A percentile compares a stretch with the other conserved stretches of the same genome.
Conservation (phyloP, 2,888 invertebrate species). For the Calameuta idolon region DNA sequence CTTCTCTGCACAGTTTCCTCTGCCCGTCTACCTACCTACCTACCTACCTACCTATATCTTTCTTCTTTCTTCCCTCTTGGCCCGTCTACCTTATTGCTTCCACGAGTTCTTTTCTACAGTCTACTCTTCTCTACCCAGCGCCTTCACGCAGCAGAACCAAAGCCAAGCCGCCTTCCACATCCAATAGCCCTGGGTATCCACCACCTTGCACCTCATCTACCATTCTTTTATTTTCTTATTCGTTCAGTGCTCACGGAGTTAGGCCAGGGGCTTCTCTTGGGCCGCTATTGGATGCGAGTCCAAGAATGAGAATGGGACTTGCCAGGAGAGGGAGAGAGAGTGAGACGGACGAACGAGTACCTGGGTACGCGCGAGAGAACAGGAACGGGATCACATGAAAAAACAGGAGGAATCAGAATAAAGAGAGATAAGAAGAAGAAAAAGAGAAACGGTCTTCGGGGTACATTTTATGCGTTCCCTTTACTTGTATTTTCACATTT, state of each 20-base stretch:
- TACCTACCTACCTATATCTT: neutral
- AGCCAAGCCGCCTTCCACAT: neutral
- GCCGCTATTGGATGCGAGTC: neutral
- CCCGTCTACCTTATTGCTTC: neutral
- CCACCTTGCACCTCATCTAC: slow-evolving; percentile 45
- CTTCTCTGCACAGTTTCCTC: neutral
- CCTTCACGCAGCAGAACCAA: neutral
- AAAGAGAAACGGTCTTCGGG: neutral
- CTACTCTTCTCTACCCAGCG: neutral
- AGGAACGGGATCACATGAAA: neutral
- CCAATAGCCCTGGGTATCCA: slow-evolving; percentile 13
- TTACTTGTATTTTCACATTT: neutral
- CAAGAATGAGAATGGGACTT: neutral
- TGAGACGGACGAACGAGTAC: neutral
- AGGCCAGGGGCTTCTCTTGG: slow-evolving; percentile 27
- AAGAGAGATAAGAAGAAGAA: neutral
- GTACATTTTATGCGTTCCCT: neutral
- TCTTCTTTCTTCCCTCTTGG: neutral
- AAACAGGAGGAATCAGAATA: neutral
- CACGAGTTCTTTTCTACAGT: neutral
- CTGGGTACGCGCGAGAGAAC: neutral
- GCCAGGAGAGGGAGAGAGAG: neutral
- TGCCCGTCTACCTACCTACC: neutral
- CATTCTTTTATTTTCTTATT: slow-evolving; percentile 51
- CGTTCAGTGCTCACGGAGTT: slow-evolving; percentile 51